These are phyloP conservation scores for Ophion ellenae DNA, from an alignment of 2,888 invertebrate genomes.

Conservation along the genomic window DNA sequence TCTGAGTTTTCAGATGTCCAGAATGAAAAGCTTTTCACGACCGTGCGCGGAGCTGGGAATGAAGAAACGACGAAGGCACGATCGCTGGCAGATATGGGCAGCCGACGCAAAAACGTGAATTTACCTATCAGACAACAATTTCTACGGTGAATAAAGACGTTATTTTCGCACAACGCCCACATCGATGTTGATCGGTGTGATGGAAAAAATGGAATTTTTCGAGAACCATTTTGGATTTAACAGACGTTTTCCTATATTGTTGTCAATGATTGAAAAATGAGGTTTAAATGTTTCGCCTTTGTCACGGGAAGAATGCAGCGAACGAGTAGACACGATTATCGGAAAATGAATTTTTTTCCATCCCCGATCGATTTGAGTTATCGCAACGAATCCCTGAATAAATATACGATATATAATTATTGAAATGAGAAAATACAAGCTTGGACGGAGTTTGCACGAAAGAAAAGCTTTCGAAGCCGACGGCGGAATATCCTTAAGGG, in stretches of 20 bases:
- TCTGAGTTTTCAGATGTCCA: constrained; percentile 76
- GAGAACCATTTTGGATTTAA: neutral
- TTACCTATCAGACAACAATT: neutral
- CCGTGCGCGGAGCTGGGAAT: neutral
- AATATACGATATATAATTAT: neutral
- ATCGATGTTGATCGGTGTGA: neutral
- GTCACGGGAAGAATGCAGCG: too few species aligned
- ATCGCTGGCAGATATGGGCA: neutral
- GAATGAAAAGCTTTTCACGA: neutral
- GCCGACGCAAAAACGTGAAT: neutral
- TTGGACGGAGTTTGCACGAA: neutral
- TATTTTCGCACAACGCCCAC: neutral
- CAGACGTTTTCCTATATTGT: neutral
- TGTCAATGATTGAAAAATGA: neutral
- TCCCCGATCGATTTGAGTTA: constrained; percentile 14
- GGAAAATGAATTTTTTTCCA: constrained; percentile 1
- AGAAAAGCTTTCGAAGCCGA: too few species aligned
- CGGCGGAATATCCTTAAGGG: too few species aligned
- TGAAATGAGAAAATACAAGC: neutral
- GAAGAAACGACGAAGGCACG: neutral
- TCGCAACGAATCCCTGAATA: neutral
- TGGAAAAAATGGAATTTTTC: constrained; percentile 19
- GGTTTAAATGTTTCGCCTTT: neutral
- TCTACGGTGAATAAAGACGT: constrained; percentile 4
- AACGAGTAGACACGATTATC: neutral